Evolutionary conservation across 2,113 vertebrate species (phyloP).

Genomic region (Irena cyanogastra): DNA sequence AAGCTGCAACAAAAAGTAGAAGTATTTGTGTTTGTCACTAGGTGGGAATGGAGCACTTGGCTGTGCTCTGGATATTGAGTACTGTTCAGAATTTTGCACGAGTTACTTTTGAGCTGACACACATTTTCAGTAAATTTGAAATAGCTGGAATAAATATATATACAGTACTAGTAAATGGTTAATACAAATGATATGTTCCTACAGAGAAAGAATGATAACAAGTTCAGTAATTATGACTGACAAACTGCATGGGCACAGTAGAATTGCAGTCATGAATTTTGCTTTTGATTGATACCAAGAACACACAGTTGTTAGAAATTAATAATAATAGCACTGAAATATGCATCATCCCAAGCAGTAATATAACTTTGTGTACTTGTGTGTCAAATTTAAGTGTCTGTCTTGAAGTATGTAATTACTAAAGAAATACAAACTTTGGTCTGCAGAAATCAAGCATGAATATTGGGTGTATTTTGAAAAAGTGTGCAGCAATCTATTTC

Average conservation of each 20-base stretch:
- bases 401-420: not conserved
- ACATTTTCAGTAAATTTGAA: not conserved
- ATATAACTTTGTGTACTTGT: not conserved
- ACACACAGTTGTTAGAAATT: not conserved
- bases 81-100: not conserved
- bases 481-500: not conserved
- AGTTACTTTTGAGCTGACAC: not conserved
- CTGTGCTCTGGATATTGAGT: not conserved
- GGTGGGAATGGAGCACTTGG: not conserved
- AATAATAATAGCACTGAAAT: not conserved
- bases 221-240: not conserved
- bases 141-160: not conserved
- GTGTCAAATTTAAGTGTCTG: not conserved
- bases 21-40: not conserved
- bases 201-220: not conserved
- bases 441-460: not conserved
- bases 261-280: not conserved
- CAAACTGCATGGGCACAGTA: not conserved
- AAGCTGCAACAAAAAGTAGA: not conserved
- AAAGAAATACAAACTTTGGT: not conserved
- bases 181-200: not conserved
- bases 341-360: not conserved
- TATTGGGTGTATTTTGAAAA: not conserved
- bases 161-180: not conserved
- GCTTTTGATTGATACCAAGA: constrained; percentile 19